Conservation (phyloP, 2,113 vertebrate genomes). For the Alligator sinensis region DNA sequence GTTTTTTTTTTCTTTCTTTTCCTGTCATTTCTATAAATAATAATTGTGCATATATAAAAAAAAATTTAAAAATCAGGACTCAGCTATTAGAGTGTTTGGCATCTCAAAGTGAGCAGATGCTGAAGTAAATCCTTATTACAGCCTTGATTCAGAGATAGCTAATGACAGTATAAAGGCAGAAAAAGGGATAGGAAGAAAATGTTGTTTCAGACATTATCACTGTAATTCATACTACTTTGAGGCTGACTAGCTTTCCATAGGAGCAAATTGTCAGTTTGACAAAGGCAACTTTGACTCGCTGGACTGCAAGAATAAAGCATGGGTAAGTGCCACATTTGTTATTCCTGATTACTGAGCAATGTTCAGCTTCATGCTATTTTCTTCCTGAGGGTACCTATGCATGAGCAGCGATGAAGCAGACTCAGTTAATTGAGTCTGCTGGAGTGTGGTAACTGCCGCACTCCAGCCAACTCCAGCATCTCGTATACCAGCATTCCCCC, state of each 20-base stretch:
- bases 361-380: constrained; percentile 1
- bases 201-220: not conserved
- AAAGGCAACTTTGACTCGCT: constrained; percentile 4
- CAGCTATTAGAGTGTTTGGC: constrained; percentile 80
- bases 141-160: constrained; percentile 79
- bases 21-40: constrained; percentile 25
- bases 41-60: not conserved
- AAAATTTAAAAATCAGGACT: constrained; percentile 54
- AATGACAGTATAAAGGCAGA: constrained; percentile 77
- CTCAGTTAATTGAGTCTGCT: too few relatives aligned
- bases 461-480: too few relatives aligned
- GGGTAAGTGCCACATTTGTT: not conserved
- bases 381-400: not conserved
- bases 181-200: constrained; percentile 61
- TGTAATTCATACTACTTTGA: not conserved
- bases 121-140: constrained; percentile 84
- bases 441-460: too few relatives aligned
- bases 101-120: constrained; percentile 84
- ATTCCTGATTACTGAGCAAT: not conserved
- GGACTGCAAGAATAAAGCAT: not conserved
- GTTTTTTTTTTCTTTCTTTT: constrained; percentile 10
- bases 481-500: too few relatives aligned
- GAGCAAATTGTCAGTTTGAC: constrained; percentile 43
- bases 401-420: too few relatives aligned
- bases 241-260: constrained; percentile 17